Evolutionary conservation across 2,797 vertebrate genomes (phyloP).

Genomic region (Poecilia velifera): DNA sequence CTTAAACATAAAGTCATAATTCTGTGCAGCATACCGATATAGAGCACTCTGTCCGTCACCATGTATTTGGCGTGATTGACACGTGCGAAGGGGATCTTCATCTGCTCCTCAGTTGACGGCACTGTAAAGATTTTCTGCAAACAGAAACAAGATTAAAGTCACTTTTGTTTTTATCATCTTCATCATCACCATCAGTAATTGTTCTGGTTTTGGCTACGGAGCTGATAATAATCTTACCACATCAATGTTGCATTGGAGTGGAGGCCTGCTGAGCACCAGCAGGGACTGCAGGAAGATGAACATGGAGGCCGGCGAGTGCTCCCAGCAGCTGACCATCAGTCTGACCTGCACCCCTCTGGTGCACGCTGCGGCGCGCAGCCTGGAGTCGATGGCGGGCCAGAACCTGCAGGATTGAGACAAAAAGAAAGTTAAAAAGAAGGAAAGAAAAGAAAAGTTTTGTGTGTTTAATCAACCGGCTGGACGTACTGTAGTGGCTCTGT

Average conservation of each 20-base stretch:
- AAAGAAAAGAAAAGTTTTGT: too few relatives aligned
- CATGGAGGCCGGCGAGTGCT: slow-evolving; percentile 77
- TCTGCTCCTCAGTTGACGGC: slow-evolving; percentile 70
- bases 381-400: slow-evolving; percentile 81
- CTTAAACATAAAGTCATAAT: not conserved
- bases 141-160: not conserved
- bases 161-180: not conserved
- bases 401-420: slow-evolving; percentile 63
- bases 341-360: slow-evolving; percentile 69
- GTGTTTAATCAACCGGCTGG: not conserved
- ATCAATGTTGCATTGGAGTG: slow-evolving; percentile 72
- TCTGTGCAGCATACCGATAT: slow-evolving; percentile 76
- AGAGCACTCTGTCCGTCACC: slow-evolving; percentile 84
- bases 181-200: too few relatives aligned
- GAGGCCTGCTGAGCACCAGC: slow-evolving; percentile 68
- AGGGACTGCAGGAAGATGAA: slow-evolving; percentile 84
- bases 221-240: slow-evolving; percentile 62
- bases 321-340: slow-evolving; percentile 84
- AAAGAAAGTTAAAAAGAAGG: too few relatives aligned
- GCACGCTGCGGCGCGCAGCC: slow-evolving; percentile 77
- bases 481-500: slow-evolving; percentile 74
- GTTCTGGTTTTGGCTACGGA: not conserved
- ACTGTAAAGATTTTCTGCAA: slow-evolving; percentile 82
- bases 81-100: slow-evolving; percentile 78
- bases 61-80: slow-evolving; percentile 88